Percentiles rank a stretch among this genome's conserved stretches.
Conservation (phyloP, 2,888 invertebrate genomes). For the Sclerodermus sp. region DNA sequence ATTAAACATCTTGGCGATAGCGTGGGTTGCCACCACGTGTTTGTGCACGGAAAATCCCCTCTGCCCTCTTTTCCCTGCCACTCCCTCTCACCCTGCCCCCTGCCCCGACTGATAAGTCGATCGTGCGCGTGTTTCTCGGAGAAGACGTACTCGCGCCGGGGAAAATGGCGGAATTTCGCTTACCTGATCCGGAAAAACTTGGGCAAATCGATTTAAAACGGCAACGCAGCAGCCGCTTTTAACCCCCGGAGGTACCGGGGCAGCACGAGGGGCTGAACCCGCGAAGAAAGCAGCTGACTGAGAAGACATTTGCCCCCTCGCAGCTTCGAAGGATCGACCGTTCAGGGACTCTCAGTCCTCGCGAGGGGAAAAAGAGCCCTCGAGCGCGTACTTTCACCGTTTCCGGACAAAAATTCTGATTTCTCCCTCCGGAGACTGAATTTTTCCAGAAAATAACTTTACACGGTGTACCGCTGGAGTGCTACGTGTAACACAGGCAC, state of each 20-base stretch:
- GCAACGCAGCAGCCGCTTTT: constrained; percentile 26
- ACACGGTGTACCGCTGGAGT: too few relatives aligned
- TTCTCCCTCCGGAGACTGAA: too few relatives aligned
- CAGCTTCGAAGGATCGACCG: constrained; percentile 21
- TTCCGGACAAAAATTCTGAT: too few relatives aligned
- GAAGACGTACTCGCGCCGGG: background rate
- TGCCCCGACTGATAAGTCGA: too few relatives aligned
- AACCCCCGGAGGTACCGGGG: too few relatives aligned
- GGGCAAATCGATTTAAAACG: constrained; percentile 53
- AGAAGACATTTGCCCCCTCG: constrained; percentile 36
- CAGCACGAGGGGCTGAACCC: constrained; percentile 36
- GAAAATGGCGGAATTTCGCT: constrained; percentile 13
- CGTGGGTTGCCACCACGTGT: constrained; percentile 26
- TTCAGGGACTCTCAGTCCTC: constrained; percentile 29
- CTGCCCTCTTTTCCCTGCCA: constrained; percentile 8
- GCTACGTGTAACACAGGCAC: too few relatives aligned
- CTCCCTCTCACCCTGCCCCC: constrained; percentile 1
- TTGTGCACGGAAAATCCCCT: constrained; percentile 27
- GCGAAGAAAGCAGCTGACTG: constrained; percentile 53
- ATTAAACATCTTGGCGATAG: constrained; percentile 48
- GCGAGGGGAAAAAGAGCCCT: background rate
- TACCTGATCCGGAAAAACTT: constrained; percentile 50
- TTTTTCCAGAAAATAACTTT: too few relatives aligned
- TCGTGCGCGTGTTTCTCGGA: constrained; percentile 1
- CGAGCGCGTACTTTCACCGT: too few relatives aligned